These are phyloP conservation scores for Zaprionus ornatus DNA, from an alignment of 1,140 invertebrate species.

Conservation along the genomic window DNA sequence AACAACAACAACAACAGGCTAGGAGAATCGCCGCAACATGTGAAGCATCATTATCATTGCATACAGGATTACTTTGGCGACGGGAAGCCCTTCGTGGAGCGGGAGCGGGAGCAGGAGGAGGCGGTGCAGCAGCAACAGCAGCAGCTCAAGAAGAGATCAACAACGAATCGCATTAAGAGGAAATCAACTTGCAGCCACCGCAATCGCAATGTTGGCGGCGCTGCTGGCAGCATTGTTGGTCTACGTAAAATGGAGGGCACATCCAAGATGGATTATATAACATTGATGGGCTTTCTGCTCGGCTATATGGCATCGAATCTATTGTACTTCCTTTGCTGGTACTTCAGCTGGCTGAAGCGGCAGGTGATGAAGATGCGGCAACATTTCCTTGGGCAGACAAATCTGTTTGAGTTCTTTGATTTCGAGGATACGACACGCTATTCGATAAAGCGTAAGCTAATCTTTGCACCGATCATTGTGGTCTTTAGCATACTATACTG, in stretches of 20 bases:
- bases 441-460: constrained; percentile 55
- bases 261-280: constrained; percentile 70
- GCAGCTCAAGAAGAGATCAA: neutral
- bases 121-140: neutral
- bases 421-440: constrained; percentile 60
- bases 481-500: constrained; percentile 54
- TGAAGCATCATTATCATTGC: no score
- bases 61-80: neutral
- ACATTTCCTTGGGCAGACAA: constrained; percentile 54
- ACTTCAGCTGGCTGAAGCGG: constrained; percentile 63
- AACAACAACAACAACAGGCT: neutral
- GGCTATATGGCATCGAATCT: constrained; percentile 58
- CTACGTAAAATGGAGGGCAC: neutral
- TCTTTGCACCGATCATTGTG: constrained; percentile 58
- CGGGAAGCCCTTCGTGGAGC: no score
- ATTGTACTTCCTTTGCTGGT: constrained; percentile 62
- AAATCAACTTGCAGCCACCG: neutral
- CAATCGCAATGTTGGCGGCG: neutral
- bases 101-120: no score
- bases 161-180: neutral
- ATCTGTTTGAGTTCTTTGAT: constrained; percentile 68
- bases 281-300: constrained; percentile 59
- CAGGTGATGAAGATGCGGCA: constrained; percentile 53
- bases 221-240: no score
- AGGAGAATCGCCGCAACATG: neutral